These are phyloP conservation scores for Drosophila melanica DNA, from an alignment of 1,140 invertebrate genomes.

Conservation along the genomic window DNA sequence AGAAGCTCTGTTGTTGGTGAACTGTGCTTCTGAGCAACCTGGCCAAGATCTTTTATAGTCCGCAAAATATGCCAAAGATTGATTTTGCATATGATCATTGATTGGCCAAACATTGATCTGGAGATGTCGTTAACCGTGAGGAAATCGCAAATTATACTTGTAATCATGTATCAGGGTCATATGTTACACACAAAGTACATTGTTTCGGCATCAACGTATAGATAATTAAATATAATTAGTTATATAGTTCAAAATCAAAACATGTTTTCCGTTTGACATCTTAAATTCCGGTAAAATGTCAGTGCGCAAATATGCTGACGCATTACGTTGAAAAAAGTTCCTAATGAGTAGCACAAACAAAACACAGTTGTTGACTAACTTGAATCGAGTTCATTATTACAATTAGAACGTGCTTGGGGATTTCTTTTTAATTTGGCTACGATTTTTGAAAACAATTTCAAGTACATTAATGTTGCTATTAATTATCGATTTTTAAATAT, in stretches of 20 bases:
- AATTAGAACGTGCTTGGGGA: constrained; percentile 31
- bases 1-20: constrained; percentile 48
- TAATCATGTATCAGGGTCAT: constrained; percentile 47
- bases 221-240: constrained; percentile 29
- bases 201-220: constrained; percentile 19
- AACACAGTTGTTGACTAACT: constrained; percentile 29
- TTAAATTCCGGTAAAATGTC: constrained; percentile 18
- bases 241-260: constrained; percentile 16
- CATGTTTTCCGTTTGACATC: constrained; percentile 16
- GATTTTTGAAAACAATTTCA: constrained; percentile 18
- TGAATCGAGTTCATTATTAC: constrained; percentile 43
- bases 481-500: constrained; percentile 7
- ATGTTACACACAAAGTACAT: constrained; percentile 8
- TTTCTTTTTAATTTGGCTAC: constrained; percentile 21
- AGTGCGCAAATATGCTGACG: constrained; percentile 49
- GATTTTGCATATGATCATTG: constrained; percentile 76
- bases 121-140: constrained; percentile 56
- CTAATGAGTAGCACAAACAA: constrained; percentile 47
- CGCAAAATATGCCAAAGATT: constrained; percentile 51
- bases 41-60: constrained; percentile 62
- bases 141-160: constrained; percentile 25
- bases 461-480: constrained; percentile 7
- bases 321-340: constrained; percentile 36
- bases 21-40: constrained; percentile 49
- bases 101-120: constrained; percentile 65